A percentile compares a stretch with the other conserved stretches of the same genome.
These are phyloP conservation scores for Apis dorsata DNA, from an alignment of 1,140 invertebrate genomes.

Conservation along the genomic window DNA sequence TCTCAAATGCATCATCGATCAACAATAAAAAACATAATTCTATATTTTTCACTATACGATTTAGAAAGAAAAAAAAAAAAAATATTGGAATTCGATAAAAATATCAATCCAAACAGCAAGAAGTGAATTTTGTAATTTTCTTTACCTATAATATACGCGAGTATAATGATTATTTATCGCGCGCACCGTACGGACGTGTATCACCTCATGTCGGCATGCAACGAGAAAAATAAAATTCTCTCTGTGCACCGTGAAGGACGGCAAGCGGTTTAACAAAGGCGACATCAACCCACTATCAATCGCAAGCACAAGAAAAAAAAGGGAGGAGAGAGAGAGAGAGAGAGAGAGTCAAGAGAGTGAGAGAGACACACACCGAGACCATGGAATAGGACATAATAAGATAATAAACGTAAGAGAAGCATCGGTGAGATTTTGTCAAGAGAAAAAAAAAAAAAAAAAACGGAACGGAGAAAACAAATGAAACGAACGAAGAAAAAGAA, in stretches of 20 bases:
- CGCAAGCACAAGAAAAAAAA: conserved; percentile 54
- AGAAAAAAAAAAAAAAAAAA: background rate
- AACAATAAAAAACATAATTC: no score
- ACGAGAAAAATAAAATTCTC: conserved; percentile 33
- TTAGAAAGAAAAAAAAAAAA: no score
- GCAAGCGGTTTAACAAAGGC: conserved; percentile 47
- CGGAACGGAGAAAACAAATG: conserved; percentile 15
- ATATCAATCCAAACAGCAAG: no score
- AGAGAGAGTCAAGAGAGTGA: background rate
- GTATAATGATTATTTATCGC: conserved; percentile 26
- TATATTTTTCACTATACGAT: no score
- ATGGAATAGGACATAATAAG: conserved; percentile 1
- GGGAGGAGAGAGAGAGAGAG: background rate
- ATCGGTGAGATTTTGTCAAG: background rate
- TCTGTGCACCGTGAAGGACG: conserved; percentile 53
- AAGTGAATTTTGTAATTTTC: no score
- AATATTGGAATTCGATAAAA: no score
- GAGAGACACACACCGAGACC: conserved; percentile 19
- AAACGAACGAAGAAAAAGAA: conserved; percentile 33
- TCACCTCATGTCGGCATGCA: conserved; percentile 50
- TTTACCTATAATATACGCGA: background rate
- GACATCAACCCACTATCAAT: conserved; percentile 58
- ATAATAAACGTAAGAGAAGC: conserved; percentile 34
- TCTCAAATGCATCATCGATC: no score
- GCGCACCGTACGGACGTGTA: conserved; percentile 42